A percentile compares a stretch with the other conserved stretches of the same genome.
Conservation (phyloP, 2,888 invertebrate genomes). For the Eupeodes luniger region DNA sequence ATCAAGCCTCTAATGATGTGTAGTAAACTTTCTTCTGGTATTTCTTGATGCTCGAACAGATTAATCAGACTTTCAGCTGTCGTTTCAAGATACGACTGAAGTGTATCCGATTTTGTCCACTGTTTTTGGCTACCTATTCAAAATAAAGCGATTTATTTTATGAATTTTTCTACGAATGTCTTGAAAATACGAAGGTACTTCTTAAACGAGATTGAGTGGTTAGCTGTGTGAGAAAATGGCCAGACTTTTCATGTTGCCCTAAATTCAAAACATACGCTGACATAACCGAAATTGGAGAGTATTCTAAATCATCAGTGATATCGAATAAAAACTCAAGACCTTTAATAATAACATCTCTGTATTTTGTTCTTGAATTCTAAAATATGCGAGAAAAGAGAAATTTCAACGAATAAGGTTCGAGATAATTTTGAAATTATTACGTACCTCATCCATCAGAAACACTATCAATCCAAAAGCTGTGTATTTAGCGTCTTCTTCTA, state of each 20-base stretch:
- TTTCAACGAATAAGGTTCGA: background rate
- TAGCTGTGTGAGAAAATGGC: background rate
- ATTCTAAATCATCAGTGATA: background rate
- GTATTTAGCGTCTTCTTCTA: constrained; percentile 88
- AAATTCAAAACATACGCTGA: constrained; percentile 31
- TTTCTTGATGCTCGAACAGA: constrained; percentile 78
- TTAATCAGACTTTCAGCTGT: constrained; percentile 81
- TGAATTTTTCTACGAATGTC: background rate
- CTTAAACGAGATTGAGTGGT: no score
- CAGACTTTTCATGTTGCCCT: constrained; percentile 47
- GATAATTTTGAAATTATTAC: background rate
- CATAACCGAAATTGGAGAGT: background rate
- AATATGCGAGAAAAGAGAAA: background rate
- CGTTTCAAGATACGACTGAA: constrained; percentile 77
- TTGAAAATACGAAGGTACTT: background rate
- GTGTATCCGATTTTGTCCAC: background rate
- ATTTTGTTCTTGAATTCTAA: constrained; percentile 46
- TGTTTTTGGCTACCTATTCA: background rate
- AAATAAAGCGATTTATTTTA: background rate
- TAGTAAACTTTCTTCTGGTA: constrained; percentile 79
- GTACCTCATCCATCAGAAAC: constrained; percentile 87
- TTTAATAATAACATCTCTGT: constrained; percentile 88
- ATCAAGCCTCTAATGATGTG: constrained; percentile 89
- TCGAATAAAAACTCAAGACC: constrained; percentile 79
- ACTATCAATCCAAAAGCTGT: constrained; percentile 91